Percentiles rank a stretch among this genome's conserved stretches.
Evolutionary conservation across 2,797 vertebrate genomes (phyloP).

Genomic region (Hephaestus fuliginosus): DNA sequence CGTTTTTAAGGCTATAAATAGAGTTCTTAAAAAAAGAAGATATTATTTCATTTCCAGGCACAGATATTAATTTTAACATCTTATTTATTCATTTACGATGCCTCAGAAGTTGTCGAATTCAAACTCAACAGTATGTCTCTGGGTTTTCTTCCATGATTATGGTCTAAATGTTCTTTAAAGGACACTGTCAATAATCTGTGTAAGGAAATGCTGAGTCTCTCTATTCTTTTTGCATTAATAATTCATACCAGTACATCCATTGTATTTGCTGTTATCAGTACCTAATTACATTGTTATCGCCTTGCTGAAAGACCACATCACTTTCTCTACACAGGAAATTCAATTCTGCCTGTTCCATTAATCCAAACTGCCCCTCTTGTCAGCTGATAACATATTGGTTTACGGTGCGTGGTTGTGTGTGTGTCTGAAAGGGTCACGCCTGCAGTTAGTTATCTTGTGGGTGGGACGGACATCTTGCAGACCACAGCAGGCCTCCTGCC

Average conservation of each 20-base stretch:
- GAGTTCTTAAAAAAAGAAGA: too few species aligned
- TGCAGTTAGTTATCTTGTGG: not conserved
- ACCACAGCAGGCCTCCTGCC: not conserved
- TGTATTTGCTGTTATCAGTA: not conserved
- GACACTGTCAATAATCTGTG: not conserved
- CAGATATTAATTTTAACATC: too few species aligned
- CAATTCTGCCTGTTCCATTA: not conserved
- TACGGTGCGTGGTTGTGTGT: not conserved
- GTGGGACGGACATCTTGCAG: conserved; percentile 14
- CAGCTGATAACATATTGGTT: not conserved
- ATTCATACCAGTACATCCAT: not conserved
- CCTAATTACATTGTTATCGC: not conserved
- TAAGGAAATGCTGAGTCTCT: not conserved
- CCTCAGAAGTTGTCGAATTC: not conserved
- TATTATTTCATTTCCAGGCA: too few species aligned
- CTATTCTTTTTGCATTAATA: not conserved
- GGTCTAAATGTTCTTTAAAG: not conserved
- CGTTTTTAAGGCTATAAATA: not conserved
- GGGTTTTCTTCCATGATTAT: not conserved
- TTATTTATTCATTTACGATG: not conserved
- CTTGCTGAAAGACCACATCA: not conserved
- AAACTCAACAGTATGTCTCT: not conserved
- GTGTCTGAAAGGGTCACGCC: not conserved
- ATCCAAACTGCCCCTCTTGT: not conserved
- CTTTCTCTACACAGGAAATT: not conserved